Evolutionary conservation across 2,797 vertebrate genomes (phyloP).

Genomic region (Periparus ater): DNA sequence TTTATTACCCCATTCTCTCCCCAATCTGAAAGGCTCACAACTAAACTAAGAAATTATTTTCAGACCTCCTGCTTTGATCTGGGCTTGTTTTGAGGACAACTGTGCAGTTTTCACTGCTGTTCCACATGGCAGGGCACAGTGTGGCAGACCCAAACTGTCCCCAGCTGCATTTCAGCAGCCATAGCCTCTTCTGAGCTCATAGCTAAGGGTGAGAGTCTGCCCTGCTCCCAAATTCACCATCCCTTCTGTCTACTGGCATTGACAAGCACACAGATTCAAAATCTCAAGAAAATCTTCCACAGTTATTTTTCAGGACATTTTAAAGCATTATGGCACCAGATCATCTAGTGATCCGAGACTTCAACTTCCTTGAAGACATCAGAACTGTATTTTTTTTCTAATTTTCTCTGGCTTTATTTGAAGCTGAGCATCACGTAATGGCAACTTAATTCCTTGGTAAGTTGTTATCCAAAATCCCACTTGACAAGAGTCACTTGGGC

Average conservation of each 20-base stretch:
- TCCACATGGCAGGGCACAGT: not conserved
- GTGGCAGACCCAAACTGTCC: rapidly evolving
- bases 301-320: not conserved
- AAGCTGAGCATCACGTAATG: not conserved
- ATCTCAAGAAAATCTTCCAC: not conserved
- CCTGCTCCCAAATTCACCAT: not conserved
- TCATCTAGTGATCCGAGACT: not conserved
- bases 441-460: not conserved
- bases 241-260: not conserved
- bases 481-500: not conserved
- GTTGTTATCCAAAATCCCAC: not conserved
- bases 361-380: not conserved
- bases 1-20: not conserved
- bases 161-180: rapidly evolving
- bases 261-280: not conserved
- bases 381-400: not conserved
- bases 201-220: rapidly evolving
- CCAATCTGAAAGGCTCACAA: not conserved
- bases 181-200: not conserved
- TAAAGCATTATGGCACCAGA: not conserved
- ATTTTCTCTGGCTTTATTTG: not conserved
- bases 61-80: not conserved
- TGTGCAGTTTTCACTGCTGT: not conserved
- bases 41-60: not conserved
- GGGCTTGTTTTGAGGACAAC: not conserved